Percentiles rank a stretch among this genome's conserved stretches.
Conservation (phyloP, 2,888 invertebrate genomes). For the Panopea generosa region DNA sequence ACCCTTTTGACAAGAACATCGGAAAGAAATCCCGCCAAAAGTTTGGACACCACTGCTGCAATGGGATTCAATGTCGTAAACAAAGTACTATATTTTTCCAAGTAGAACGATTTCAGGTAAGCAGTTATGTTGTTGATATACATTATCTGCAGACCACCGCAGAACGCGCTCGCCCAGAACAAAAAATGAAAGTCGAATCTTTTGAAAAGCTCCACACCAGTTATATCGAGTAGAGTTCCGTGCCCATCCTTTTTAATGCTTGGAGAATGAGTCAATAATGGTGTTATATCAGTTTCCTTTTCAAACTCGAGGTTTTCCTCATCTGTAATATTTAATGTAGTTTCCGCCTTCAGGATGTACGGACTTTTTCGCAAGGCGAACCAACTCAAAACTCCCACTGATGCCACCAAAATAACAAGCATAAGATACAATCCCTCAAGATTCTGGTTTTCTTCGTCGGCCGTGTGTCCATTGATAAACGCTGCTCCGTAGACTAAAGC, state of each 20-base stretch:
- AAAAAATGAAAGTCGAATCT: constrained; percentile 70
- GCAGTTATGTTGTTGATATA: constrained; percentile 68
- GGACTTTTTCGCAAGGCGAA: no score
- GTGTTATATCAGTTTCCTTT: no score
- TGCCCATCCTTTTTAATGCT: no score
- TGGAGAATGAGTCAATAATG: no score
- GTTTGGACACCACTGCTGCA: constrained; percentile 65
- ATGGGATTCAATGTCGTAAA: constrained; percentile 69
- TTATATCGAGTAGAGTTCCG: constrained; percentile 59
- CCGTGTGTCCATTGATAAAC: constrained; percentile 60
- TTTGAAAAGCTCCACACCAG: constrained; percentile 56
- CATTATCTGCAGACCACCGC: constrained; percentile 69
- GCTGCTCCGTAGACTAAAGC: constrained; percentile 63
- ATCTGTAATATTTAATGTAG: constrained; percentile 41
- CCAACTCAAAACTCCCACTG: constrained; percentile 31
- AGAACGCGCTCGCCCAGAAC: constrained; percentile 66
- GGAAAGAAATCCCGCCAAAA: constrained; percentile 66
- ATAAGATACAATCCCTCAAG: constrained; percentile 69
- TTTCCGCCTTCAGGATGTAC: no score
- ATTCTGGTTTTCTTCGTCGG: constrained; percentile 67
- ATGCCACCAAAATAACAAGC: constrained; percentile 56
- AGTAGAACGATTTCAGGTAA: constrained; percentile 68
- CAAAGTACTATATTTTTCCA: constrained; percentile 62
- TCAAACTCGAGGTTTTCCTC: no score
- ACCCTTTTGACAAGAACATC: constrained; percentile 64